A percentile compares a stretch with the other conserved stretches of the same genome.
Conservation (phyloP, 64 coral and sea anemone species). For the Actinia tenebrosa region DNA sequence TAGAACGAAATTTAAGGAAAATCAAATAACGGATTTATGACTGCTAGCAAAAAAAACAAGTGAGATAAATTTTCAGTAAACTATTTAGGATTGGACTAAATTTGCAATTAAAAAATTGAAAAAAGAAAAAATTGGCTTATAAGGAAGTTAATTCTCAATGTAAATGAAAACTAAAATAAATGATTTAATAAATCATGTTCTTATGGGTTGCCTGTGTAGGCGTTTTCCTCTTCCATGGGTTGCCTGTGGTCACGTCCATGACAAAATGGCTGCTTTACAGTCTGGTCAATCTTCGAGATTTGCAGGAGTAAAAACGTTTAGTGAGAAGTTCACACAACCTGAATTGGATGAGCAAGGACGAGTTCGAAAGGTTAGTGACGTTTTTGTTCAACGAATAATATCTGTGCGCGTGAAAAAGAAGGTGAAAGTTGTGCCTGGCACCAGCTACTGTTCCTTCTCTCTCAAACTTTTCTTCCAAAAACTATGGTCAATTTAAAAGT, state of each 20-base stretch:
- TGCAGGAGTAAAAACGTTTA: conserved; percentile 88
- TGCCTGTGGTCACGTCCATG: background rate
- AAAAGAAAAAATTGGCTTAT: too few relatives aligned
- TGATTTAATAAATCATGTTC: too few relatives aligned
- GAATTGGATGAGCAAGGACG: conserved; percentile 90
- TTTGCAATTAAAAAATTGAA: too few relatives aligned
- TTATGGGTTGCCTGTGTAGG: too few relatives aligned
- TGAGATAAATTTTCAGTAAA: too few relatives aligned
- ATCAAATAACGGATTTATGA: too few relatives aligned
- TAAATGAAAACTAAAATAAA: too few relatives aligned
- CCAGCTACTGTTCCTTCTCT: background rate
- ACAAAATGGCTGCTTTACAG: conserved; percentile 69
- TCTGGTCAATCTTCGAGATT: conserved; percentile 57
- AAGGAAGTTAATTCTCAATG: too few relatives aligned
- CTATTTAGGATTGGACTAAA: too few relatives aligned
- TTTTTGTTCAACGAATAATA: background rate
- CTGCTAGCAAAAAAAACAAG: too few relatives aligned
- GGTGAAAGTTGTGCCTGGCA: background rate
- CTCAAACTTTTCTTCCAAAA: background rate
- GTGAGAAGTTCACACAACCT: conserved; percentile 90
- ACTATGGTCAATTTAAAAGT: too few relatives aligned
- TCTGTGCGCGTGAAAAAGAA: background rate
- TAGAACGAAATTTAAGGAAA: too few relatives aligned
- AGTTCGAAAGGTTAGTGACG: conserved; percentile 58
- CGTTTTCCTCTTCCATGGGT: background rate